phyloP scores from a whole-genome alignment of 2,797 vertebrate genomes.

The Enteromius argenteus region DNA sequence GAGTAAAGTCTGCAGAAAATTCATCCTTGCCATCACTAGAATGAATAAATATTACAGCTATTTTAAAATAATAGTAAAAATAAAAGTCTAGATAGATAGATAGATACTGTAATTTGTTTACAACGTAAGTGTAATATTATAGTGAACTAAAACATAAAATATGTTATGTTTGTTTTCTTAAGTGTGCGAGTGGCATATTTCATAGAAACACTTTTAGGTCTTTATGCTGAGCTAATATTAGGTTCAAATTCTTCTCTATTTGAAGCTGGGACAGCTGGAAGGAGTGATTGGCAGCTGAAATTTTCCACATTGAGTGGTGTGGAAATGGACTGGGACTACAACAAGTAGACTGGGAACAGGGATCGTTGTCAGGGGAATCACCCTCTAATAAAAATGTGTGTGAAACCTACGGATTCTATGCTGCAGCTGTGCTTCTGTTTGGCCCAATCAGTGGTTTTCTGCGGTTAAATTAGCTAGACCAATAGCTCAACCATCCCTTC shows the following conservation, averaged over 20 bases:
- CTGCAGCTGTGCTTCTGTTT: conserved; percentile 22
- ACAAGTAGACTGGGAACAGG: conserved; percentile 20
- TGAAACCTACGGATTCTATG: not conserved
- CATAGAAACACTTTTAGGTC: not conserved
- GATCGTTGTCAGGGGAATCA: conserved; percentile 33
- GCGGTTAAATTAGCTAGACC: conserved; percentile 23
- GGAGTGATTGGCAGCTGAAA: conserved; percentile 31
- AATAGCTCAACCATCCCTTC: not conserved
- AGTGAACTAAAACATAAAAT: not conserved
- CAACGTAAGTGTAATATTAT: not conserved
- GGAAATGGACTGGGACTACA: conserved; percentile 46
- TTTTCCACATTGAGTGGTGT: conserved; percentile 44
- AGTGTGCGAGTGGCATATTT: conserved; percentile 1
- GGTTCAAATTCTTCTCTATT: conserved; percentile 15
- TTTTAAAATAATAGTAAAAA: not conserved
- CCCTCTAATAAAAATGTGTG: conserved; percentile 15
- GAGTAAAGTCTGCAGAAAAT: not conserved
- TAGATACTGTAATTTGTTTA: not conserved
- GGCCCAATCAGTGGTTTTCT: conserved; percentile 25
- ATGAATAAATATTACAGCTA: not conserved
- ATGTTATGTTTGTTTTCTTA: not conserved
- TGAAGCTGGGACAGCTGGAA: conserved; percentile 27
- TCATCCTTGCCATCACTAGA: not conserved
- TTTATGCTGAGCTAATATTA: not conserved
- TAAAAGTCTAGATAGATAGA: no score